Conservation (phyloP, 2,888 invertebrate genomes). For the Cerastoderma edule region DNA sequence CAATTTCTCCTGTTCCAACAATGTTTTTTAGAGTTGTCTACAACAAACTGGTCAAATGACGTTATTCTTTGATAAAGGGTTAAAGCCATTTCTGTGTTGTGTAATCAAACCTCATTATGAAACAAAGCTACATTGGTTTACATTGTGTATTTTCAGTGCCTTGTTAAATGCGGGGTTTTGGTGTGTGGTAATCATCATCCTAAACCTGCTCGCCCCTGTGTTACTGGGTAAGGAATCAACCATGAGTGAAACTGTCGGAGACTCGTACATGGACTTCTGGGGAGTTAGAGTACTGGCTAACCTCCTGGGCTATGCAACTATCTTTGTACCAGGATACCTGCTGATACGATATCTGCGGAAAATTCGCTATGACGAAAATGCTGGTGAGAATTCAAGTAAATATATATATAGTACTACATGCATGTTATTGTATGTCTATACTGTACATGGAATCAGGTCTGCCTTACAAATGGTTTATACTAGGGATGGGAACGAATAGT, state of each 20-base stretch:
- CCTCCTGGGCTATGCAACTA: slow-evolving; percentile 93
- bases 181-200: slow-evolving; percentile 51
- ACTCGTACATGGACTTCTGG: slow-evolving; percentile 86
- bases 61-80: neutral
- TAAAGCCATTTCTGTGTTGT: too few species aligned
- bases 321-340: slow-evolving; percentile 93
- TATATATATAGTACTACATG: neutral
- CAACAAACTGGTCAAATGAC: too few species aligned
- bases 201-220: slow-evolving; percentile 63
- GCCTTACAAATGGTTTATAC: too few species aligned
- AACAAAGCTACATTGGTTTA: too few species aligned
- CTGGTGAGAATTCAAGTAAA: slow-evolving; percentile 86
- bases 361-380: slow-evolving; percentile 89
- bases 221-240: slow-evolving; percentile 63
- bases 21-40: too few species aligned
- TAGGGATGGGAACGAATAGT: too few species aligned
- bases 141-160: slow-evolving; percentile 57
- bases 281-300: slow-evolving; percentile 91
- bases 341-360: slow-evolving; percentile 92
- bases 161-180: slow-evolving; percentile 55
- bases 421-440: neutral
- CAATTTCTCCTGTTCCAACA: slow-evolving; percentile 6
- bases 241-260: slow-evolving; percentile 22
- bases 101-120: too few species aligned
- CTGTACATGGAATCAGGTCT: too few species aligned